phyloP scores from a whole-genome alignment of 2,888 invertebrate species.

The Sinhomidia bicolor region DNA sequence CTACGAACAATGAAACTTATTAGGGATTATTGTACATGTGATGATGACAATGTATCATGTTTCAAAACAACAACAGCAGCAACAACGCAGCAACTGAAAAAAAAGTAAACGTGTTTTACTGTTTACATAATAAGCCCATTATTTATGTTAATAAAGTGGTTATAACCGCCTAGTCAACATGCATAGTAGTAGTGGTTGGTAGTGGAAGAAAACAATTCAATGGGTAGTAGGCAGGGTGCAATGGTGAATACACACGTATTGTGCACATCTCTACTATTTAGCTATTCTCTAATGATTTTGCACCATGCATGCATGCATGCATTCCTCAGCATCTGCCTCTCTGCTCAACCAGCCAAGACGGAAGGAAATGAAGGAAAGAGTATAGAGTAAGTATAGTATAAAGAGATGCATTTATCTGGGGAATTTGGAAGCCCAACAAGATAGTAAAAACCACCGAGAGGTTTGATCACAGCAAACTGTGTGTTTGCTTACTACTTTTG shows the following conservation, averaged over 20 bases:
- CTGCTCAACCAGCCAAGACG: conserved; percentile 33
- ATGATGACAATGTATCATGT: conserved; percentile 45
- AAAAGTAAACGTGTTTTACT: conserved; percentile 70
- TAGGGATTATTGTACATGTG: background rate
- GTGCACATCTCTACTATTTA: background rate
- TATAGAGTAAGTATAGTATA: no score
- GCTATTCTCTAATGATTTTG: background rate
- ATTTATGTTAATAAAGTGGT: conserved; percentile 79
- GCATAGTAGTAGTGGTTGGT: no score
- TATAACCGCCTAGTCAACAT: conserved; percentile 50
- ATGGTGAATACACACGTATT: background rate
- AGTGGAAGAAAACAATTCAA: conserved; percentile 37
- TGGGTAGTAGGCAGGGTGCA: background rate
- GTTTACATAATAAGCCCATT: conserved; percentile 65
- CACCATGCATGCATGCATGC: background rate
- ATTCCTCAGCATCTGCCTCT: no score
- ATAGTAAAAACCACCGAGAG: background rate
- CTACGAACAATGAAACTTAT: conserved; percentile 22
- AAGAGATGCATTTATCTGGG: background rate
- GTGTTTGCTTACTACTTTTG: background rate
- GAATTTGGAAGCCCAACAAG: conserved; percentile 8
- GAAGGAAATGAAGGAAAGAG: conserved; percentile 70
- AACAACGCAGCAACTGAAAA: conserved; percentile 31
- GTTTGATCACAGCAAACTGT: background rate
- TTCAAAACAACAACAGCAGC: background rate